Base-by-base conservation (phyloP, 23 tunicate species). In the Ascidia mentula region DNA sequence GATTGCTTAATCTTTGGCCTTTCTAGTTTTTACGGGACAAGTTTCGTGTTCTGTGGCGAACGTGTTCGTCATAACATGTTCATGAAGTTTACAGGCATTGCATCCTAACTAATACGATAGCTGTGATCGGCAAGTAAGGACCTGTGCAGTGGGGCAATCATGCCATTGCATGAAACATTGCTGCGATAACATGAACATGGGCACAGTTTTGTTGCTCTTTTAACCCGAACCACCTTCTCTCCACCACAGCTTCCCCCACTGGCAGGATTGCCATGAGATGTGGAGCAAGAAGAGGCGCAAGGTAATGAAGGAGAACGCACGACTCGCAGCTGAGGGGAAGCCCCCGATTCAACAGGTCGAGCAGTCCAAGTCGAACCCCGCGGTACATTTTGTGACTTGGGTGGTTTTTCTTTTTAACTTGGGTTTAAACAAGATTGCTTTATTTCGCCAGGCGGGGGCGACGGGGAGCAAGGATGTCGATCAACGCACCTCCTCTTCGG, bases 181-280 rank as follows among this genome's bases (percentile, higher is more conserved):
- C n/a, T n/a, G n/a, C n/a, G n/a, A n/a, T n/a, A n/a, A n/a, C n/a
- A n/a, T n/a, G n/a, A n/a, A n/a, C n/a, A n/a, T n/a, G n/a, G n/a
- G n/a, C n/a, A n/a, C n/a, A n/a, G n/a, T n/a, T n/a, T n/a, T n/a
- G n/a, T n/a, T n/a, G n/a, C n/a, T n/a, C n/a, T n/a, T n/a, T n/a
- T n/a, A n/a, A n/a, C n/a, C n/a, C n/a, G n/a, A n/a, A n/a, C n/a
- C n/a, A n/a, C n/a, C n/a, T n/a, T n/a, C n/a, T n/a, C n/a, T n/a
- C n/a, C n/a, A n/a, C n/a, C n/a, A 18, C 40, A 85, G 91, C 9
- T 84, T 94, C 24, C 98, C 98, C 18, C 93, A 81, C 59, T 89
- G 91, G 88, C 98, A 94, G 36, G 98, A 94, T 69, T 94, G 98
- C 83, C 98, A 94, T 53, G 98, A 94, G 45, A 94, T 94, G 98